Evolutionary conservation across 1,140 invertebrate species (phyloP).

Genomic region (Aphidius ervi): DNA sequence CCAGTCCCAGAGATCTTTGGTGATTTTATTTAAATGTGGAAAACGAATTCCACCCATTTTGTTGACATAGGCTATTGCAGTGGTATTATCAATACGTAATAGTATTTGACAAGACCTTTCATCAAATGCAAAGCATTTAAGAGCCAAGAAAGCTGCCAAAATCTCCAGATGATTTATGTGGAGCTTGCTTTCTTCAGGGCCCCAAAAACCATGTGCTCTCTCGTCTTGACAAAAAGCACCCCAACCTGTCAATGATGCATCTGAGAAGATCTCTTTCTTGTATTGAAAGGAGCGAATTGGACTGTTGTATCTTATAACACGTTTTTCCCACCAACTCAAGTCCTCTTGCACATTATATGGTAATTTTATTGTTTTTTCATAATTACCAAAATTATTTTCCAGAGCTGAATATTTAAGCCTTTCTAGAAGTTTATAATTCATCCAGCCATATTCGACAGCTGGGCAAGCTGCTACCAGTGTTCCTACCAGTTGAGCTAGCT

Average conservation of each 20-base stretch:
- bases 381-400: constrained; percentile 1
- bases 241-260: constrained; percentile 9
- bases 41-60: constrained; percentile 11
- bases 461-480: constrained; percentile 12
- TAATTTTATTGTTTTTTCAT: not conserved
- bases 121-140: constrained; percentile 5
- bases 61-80: constrained; percentile 8
- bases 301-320: not conserved
- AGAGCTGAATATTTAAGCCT: constrained; percentile 11
- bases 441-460: constrained; percentile 9
- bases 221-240: not conserved
- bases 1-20: not conserved
- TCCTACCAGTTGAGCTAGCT: not conserved
- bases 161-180: constrained; percentile 14
- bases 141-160: constrained; percentile 2
- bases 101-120: constrained; percentile 1
- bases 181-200: constrained; percentile 1
- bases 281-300: not conserved
- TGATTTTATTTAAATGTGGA: not conserved
- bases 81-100: constrained; percentile 7
- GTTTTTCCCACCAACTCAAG: constrained; percentile 9
- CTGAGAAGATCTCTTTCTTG: constrained; percentile 1
- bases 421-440: constrained; percentile 7
- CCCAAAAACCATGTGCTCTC: constrained; percentile 6
- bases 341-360: not conserved